Percentiles rank a stretch among this genome's conserved stretches.
Conservation (phyloP, 2,888 invertebrate genomes). For the Nomada lathburiana region DNA sequence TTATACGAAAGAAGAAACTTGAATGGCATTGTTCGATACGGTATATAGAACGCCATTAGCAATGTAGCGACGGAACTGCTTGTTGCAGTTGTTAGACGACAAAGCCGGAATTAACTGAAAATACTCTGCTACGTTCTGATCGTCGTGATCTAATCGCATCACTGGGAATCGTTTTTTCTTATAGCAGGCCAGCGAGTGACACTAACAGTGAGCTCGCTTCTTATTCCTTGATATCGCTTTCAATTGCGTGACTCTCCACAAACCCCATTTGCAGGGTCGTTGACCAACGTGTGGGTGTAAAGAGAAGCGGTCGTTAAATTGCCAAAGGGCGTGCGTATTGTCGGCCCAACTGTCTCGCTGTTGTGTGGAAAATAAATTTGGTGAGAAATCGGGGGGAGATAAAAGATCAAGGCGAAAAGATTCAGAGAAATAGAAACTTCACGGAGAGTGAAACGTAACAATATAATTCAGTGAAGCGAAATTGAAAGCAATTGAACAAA, state of each 20-base stretch:
- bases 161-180: not conserved
- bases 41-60: slow-evolving; percentile 2
- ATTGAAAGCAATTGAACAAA: no score
- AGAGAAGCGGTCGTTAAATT: no score
- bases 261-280: not conserved
- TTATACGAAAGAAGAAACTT: not conserved
- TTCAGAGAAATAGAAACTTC: no score
- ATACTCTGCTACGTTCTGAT: not conserved
- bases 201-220: not conserved
- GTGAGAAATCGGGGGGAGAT: no score
- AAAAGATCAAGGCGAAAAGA: no score
- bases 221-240: not conserved
- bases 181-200: not conserved
- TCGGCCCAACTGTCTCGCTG: no score
- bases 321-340: no score
- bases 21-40: not conserved
- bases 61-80: not conserved
- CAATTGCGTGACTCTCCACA: not conserved
- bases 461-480: no score
- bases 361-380: no score
- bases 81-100: not conserved
- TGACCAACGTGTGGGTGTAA: not conserved
- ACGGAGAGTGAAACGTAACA: no score
- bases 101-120: not conserved
- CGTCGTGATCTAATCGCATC: not conserved